Conservation (phyloP, 2,888 invertebrate genomes). For the Helicoverpa assulta region DNA sequence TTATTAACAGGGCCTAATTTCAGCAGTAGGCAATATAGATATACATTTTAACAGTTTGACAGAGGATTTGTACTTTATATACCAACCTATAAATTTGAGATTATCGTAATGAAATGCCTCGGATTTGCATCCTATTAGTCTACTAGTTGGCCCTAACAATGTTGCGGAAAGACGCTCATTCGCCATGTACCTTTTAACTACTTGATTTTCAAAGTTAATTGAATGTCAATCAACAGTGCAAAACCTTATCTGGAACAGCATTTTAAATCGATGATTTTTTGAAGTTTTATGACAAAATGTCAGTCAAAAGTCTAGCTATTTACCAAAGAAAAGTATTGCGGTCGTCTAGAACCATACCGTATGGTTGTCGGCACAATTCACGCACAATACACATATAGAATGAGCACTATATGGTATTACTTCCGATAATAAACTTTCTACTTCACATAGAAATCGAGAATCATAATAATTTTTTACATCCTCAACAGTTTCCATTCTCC, state of each 20-base stretch:
- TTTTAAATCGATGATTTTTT: background rate
- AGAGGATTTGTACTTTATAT: too few species aligned
- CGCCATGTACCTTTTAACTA: background rate
- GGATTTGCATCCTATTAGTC: too few species aligned
- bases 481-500: constrained; percentile 32
- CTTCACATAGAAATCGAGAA: constrained; percentile 53
- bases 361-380: constrained; percentile 44
- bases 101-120: too few species aligned
- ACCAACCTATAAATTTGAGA: too few species aligned
- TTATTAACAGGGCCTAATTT: too few species aligned
- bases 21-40: too few species aligned
- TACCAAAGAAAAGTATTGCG: constrained; percentile 47
- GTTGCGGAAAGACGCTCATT: too few species aligned
- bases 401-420: constrained; percentile 39
- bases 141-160: too few species aligned
- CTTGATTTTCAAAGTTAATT: background rate
- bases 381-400: constrained; percentile 53
- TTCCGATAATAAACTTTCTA: constrained; percentile 56
- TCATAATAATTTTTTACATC: constrained; percentile 25
- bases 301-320: constrained; percentile 27
- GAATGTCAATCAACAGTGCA: background rate
- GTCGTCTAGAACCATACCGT: constrained; percentile 34
- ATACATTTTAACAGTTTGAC: too few species aligned
- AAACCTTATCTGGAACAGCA: background rate
- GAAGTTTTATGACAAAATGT: constrained; percentile 5